Conservation (phyloP, 1,140 invertebrate genomes). For the Megalopta genalis region DNA sequence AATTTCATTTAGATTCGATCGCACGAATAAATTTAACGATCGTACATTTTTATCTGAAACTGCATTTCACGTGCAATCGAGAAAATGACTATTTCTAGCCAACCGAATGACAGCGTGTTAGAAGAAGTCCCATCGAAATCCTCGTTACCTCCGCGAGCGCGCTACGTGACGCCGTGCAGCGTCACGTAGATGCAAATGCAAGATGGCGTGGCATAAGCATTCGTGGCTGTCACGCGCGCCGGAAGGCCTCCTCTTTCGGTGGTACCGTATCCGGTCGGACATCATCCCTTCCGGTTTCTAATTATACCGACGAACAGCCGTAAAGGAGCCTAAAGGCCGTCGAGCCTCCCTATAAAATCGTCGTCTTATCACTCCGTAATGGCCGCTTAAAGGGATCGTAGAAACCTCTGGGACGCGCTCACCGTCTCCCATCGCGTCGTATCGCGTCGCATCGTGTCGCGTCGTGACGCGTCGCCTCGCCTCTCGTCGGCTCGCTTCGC, state of each 20-base stretch:
- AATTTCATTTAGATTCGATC: too few relatives aligned
- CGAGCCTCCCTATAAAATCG: too few relatives aligned
- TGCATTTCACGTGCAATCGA: too few relatives aligned
- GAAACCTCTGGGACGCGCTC: too few relatives aligned
- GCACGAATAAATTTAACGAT: too few relatives aligned
- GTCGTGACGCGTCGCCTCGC: not conserved
- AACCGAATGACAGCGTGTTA: too few relatives aligned
- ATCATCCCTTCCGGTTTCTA: not conserved
- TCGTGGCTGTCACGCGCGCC: constrained; percentile 26
- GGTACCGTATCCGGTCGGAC: constrained; percentile 8
- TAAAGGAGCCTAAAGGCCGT: not conserved
- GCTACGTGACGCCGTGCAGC: not conserved
- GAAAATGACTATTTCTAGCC: too few relatives aligned
- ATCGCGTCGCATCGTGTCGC: not conserved
- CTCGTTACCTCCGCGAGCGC: not conserved
- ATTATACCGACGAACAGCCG: not conserved
- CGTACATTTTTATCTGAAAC: too few relatives aligned
- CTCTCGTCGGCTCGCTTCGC: too few relatives aligned
- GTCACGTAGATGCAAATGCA: constrained; percentile 42
- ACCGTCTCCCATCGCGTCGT: too few relatives aligned
- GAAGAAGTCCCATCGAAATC: not conserved
- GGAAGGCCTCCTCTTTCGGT: constrained; percentile 16
- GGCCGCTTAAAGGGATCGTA: not conserved
- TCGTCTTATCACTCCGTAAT: not conserved
- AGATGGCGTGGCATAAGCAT: not conserved